Evolutionary conservation across 2,888 invertebrate genomes (phyloP).

Genomic region (Drosophila macrospina): DNA sequence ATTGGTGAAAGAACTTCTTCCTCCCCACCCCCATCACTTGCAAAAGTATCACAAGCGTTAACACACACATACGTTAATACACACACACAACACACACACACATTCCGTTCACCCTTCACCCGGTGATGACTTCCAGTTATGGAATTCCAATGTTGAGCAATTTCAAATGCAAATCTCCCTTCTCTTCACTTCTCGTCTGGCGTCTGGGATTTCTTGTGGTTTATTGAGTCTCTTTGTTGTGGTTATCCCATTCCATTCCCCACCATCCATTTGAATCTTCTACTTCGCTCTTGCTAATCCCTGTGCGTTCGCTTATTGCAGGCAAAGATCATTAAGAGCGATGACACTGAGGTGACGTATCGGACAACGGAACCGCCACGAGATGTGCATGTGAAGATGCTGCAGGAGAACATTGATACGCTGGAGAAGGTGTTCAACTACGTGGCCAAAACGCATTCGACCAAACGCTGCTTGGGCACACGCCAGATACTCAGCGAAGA

Average conservation of each 20-base stretch:
- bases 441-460: slow-evolving; percentile 90
- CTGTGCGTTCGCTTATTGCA: slow-evolving; percentile 80
- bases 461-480: slow-evolving; percentile 94
- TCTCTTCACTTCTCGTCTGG: background rate
- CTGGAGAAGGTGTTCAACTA: slow-evolving; percentile 94
- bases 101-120: slow-evolving; percentile 1
- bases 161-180: slow-evolving; percentile 1
- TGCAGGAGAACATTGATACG: slow-evolving; percentile 91
- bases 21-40: too few species aligned
- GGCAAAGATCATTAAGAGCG: slow-evolving; percentile 90
- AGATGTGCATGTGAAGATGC: slow-evolving; percentile 90
- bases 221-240: background rate
- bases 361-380: slow-evolving; percentile 90
- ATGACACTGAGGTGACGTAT: slow-evolving; percentile 90
- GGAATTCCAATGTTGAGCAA: slow-evolving; percentile 1
- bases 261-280: background rate
- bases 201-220: background rate
- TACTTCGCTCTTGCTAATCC: background rate
- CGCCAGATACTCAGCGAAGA: slow-evolving; percentile 96
- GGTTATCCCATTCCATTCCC: slow-evolving; percentile 1
- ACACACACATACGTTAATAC: background rate
- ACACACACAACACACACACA: slow-evolving; percentile 5
- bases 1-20: slow-evolving; percentile 42
- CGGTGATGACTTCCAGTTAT: background rate
- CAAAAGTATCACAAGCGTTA: too few species aligned